These are phyloP conservation scores for Haliclona indistincta DNA, from an alignment of 37 sponge, comb jelly and placozoan species.

Conservation along the genomic window DNA sequence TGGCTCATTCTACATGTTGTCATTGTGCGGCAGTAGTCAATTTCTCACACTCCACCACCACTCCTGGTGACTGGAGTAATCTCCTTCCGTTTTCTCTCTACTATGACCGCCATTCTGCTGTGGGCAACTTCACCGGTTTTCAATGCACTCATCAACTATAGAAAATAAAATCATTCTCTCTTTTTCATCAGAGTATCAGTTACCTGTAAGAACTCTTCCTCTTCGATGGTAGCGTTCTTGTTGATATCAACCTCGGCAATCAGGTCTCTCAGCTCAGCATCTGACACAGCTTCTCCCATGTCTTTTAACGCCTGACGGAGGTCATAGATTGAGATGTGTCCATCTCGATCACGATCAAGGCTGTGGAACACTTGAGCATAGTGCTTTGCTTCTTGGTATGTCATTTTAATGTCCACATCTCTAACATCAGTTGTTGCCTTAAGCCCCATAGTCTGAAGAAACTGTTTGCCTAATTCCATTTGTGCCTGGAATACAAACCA, in stretches of 20 bases:
- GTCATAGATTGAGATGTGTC: conserved; percentile 86
- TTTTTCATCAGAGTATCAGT: neutral
- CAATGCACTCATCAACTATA: conserved; percentile 84
- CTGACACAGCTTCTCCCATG: conserved; percentile 80
- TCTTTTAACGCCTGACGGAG: conserved; percentile 71
- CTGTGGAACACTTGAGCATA: conserved; percentile 69
- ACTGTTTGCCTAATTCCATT: conserved; percentile 48
- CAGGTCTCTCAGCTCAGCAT: conserved; percentile 81
- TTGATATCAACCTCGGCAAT: conserved; percentile 97
- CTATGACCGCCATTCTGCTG: conserved; percentile 71
- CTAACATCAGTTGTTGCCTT: conserved; percentile 59
- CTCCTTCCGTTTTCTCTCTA: conserved; percentile 54
- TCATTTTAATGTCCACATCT: conserved; percentile 72
- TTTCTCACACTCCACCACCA: conserved; percentile 85
- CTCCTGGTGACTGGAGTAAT: conserved; percentile 70
- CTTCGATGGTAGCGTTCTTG: conserved; percentile 93
- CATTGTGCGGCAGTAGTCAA: no score
- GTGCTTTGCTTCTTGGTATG: conserved; percentile 74
- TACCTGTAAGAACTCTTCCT: conserved; percentile 97
- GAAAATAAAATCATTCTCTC: neutral
- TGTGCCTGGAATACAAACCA: conserved; percentile 44
- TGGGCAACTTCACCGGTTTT: conserved; percentile 87
- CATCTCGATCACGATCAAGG: conserved; percentile 89
- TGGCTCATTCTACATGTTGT: no score
- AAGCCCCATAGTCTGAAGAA: conserved; percentile 84